Conservation (phyloP, 2,888 invertebrate species). For the Lepidochrysops patricia region DNA sequence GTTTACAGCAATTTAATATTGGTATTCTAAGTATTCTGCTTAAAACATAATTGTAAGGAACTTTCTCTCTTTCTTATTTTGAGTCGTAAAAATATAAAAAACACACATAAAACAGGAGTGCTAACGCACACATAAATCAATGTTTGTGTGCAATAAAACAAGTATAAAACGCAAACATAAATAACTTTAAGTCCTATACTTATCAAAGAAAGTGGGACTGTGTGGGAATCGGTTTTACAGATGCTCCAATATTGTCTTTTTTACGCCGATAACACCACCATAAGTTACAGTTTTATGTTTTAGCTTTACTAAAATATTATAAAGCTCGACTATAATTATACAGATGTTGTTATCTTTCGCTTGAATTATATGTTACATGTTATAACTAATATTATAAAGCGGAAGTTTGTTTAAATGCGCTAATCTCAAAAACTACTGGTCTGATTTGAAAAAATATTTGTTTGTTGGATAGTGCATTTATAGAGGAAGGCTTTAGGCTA, state of each 20-base stretch:
- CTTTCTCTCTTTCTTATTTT: not conserved
- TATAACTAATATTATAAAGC: too few species aligned
- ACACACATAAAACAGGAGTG: slow-evolving; percentile 11
- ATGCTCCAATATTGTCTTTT: not conserved
- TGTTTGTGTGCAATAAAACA: slow-evolving; percentile 11
- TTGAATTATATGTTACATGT: too few species aligned
- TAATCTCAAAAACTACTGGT: too few species aligned
- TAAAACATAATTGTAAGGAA: not conserved
- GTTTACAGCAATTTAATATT: too few species aligned
- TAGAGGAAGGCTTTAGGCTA: too few species aligned
- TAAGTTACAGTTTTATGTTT: not conserved
- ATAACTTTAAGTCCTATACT: slow-evolving; percentile 11
- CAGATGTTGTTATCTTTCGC: too few species aligned
- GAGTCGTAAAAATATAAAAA: slow-evolving; percentile 2
- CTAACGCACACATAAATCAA: slow-evolving; percentile 9
- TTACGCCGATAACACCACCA: not conserved
- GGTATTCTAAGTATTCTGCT: not conserved
- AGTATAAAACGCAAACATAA: slow-evolving; percentile 7
- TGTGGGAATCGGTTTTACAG: slow-evolving; percentile 10
- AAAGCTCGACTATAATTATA: too few species aligned
- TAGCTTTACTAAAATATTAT: not conserved
- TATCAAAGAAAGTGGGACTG: slow-evolving; percentile 13
- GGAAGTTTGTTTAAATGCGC: too few species aligned
- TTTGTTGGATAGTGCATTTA: too few species aligned
- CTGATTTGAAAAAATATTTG: too few species aligned